Percentiles rank a stretch among this genome's conserved stretches.
phyloP scores from a whole-genome alignment of 2,113 vertebrate species.

The Okapia johnstoni region DNA sequence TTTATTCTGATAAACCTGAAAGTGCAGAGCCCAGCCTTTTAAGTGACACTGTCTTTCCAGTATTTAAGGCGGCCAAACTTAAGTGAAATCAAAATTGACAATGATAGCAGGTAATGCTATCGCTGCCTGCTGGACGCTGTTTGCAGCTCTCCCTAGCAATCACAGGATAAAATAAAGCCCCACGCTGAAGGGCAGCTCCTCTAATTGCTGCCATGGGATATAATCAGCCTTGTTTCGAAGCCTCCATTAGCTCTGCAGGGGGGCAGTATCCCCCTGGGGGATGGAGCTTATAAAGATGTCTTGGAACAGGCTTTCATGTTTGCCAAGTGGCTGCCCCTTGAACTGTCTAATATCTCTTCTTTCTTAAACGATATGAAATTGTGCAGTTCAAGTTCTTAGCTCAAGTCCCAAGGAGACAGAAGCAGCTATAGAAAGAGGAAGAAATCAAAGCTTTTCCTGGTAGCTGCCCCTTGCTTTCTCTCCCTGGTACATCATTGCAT shows the following conservation, averaged over 20 bases:
- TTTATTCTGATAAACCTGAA: background rate
- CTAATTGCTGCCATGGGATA: constrained; percentile 22
- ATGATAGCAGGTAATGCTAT: constrained; percentile 60
- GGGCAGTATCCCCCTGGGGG: background rate
- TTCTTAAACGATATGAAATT: constrained; percentile 1
- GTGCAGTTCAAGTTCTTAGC: background rate
- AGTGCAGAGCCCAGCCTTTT: constrained; percentile 33
- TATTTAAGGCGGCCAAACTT: background rate
- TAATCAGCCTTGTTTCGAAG: constrained; percentile 26
- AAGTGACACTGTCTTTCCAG: background rate
- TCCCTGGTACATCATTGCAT: background rate
- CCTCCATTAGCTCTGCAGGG: background rate
- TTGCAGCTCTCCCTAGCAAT: background rate
- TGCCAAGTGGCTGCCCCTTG: constrained; percentile 23
- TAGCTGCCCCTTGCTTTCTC: background rate
- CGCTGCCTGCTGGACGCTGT: background rate
- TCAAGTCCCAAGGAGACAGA: background rate
- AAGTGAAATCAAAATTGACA: constrained; percentile 46
- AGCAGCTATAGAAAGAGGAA: background rate
- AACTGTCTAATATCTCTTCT: background rate
- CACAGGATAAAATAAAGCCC: constrained; percentile 58
- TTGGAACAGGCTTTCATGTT: constrained; percentile 6
- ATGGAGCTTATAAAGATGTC: background rate
- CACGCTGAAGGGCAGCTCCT: background rate
- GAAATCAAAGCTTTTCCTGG: background rate